Conservation (phyloP, 2,797 vertebrate genomes). For the Perodicticus potto region DNA sequence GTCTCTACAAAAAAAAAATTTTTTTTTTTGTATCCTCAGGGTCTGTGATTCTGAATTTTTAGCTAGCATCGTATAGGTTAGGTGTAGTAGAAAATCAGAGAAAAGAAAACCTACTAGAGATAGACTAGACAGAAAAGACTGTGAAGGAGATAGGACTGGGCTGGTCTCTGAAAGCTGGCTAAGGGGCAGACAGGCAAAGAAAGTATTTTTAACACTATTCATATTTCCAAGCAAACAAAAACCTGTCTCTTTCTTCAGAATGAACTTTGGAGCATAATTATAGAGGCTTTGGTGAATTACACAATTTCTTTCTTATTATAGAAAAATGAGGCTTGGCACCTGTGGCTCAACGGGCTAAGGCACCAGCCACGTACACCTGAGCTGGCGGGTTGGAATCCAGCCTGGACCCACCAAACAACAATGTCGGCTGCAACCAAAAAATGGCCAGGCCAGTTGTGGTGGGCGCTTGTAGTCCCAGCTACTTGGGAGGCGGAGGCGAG, state of each 20-base stretch:
- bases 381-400: no score
- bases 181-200: background rate
- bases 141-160: background rate
- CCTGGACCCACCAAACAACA: no score
- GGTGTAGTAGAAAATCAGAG: background rate
- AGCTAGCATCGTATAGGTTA: background rate
- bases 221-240: slow-evolving; percentile 47
- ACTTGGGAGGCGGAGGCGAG: no score
- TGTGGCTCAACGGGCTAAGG: no score
- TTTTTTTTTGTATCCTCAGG: background rate
- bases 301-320: background rate
- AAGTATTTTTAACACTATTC: slow-evolving; percentile 11
- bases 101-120: background rate
- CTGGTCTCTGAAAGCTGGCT: background rate
- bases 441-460: no score
- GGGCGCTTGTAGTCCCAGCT: no score
- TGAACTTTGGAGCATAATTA: background rate
- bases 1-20: no score
- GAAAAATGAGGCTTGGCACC: no score
- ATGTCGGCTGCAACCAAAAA: no score
- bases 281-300: background rate
- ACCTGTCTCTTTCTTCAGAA: slow-evolving; percentile 35
- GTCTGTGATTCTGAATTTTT: background rate
- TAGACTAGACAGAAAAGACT: background rate
- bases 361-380: no score